Evolutionary conservation across 2,888 invertebrate genomes (phyloP).

Genomic region (Perizoma flavofasciatum): DNA sequence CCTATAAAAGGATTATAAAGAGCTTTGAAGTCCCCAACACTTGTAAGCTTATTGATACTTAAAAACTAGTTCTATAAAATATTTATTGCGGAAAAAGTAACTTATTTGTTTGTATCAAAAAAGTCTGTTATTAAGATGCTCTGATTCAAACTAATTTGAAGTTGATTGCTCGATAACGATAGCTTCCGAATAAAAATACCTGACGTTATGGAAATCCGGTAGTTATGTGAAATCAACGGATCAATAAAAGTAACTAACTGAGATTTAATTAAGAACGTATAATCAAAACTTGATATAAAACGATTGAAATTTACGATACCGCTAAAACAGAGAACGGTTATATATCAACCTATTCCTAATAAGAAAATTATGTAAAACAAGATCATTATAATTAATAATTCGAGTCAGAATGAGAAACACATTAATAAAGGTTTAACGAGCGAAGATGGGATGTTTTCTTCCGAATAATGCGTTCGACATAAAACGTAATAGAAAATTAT

Average conservation of each 20-base stretch:
- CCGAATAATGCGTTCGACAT: slow-evolving; percentile 22
- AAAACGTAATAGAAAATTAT: slow-evolving; percentile 15
- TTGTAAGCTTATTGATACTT: neutral
- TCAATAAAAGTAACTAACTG: slow-evolving; percentile 56
- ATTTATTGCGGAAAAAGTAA: slow-evolving; percentile 2
- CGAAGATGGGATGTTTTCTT: slow-evolving; percentile 40
- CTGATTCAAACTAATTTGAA: slow-evolving; percentile 31
- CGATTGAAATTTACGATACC: slow-evolving; percentile 71
- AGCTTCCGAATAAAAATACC: slow-evolving; percentile 36
- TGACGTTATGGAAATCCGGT: slow-evolving; percentile 35
- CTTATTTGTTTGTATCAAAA: neutral
- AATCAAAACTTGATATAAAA: slow-evolving; percentile 58
- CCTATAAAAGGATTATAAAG: too few species aligned
- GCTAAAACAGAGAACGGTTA: slow-evolving; percentile 74
- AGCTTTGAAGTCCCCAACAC: neutral
- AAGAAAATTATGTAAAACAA: slow-evolving; percentile 80
- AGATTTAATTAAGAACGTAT: slow-evolving; percentile 76
- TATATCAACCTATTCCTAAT: slow-evolving; percentile 77
- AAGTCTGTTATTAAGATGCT: slow-evolving; percentile 21
- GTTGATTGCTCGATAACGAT: slow-evolving; percentile 27
- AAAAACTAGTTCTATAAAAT: neutral
- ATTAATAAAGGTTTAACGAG: slow-evolving; percentile 52
- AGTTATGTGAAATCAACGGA: slow-evolving; percentile 48
- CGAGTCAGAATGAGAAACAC: slow-evolving; percentile 61
- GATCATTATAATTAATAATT: slow-evolving; percentile 79